These are phyloP conservation scores for Prostheceraeus crozeri DNA, from an alignment of 2,888 invertebrate species.

Conservation along the genomic window DNA sequence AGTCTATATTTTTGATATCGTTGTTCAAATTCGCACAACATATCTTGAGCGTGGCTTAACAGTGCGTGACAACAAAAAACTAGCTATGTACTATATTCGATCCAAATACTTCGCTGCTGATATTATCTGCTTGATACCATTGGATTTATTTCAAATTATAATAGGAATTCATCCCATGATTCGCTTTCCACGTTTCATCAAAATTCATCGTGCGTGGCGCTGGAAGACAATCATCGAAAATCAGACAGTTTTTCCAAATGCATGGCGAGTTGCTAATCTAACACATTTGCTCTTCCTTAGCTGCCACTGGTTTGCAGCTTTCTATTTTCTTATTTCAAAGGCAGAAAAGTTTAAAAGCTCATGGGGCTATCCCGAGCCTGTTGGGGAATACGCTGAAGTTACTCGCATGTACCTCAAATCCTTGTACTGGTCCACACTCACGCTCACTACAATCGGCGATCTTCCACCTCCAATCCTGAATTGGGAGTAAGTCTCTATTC, in stretches of 20 bases:
- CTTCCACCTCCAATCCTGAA: constrained; percentile 89
- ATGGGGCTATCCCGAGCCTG: constrained; percentile 63
- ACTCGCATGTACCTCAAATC: constrained; percentile 87
- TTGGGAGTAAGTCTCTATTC: constrained; percentile 78
- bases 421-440: constrained; percentile 89
- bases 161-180: constrained; percentile 72
- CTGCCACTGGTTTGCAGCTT: constrained; percentile 95
- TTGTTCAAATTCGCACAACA: constrained; percentile 83
- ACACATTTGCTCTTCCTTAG: constrained; percentile 86
- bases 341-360: constrained; percentile 59
- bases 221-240: constrained; percentile 91
- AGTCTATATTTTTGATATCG: constrained; percentile 77
- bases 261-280: constrained; percentile 87
- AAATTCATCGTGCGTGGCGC: constrained; percentile 72
- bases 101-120: constrained; percentile 78
- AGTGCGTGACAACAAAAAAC: constrained; percentile 81
- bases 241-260: constrained; percentile 84
- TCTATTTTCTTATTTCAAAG: constrained; percentile 86
- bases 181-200: constrained; percentile 60
- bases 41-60: constrained; percentile 88
- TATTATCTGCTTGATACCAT: constrained; percentile 70
- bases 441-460: constrained; percentile 88
- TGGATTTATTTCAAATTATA: constrained; percentile 73
- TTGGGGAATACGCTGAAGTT: constrained; percentile 69
- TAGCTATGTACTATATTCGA: constrained; percentile 77